These are phyloP conservation scores for Dromiciops gliroides DNA, from an alignment of 2,113 vertebrate species.

Conservation along the genomic window DNA sequence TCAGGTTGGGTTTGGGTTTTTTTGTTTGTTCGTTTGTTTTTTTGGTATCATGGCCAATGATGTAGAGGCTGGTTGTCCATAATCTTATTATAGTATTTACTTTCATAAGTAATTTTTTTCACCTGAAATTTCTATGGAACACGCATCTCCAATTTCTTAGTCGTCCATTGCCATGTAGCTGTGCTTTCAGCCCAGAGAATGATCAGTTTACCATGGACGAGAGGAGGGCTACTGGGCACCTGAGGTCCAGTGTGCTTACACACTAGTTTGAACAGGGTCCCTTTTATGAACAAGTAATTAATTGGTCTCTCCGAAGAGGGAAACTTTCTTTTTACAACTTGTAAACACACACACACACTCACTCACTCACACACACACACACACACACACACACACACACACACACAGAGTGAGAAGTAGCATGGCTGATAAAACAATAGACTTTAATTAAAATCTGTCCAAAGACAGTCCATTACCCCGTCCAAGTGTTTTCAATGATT, in stretches of 20 bases:
- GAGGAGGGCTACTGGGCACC: not conserved
- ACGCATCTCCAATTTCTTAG: not conserved
- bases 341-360: not conserved
- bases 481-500: not conserved
- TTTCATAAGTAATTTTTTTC: not conserved
- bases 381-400: not conserved
- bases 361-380: too few species aligned
- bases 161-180: not conserved
- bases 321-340: not conserved
- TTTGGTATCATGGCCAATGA: not conserved
- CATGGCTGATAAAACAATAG: not conserved
- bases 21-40: too few species aligned
- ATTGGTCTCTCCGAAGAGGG: not conserved
- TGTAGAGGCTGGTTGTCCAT: not conserved
- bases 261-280: not conserved
- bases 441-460: not conserved
- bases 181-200: not conserved
- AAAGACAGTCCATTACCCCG: not conserved
- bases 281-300: not conserved
- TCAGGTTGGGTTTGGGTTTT: too few species aligned
- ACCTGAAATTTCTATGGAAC: not conserved
- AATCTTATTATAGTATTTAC: not conserved
- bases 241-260: not conserved
- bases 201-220: not conserved
- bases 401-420: not conserved